These are phyloP conservation scores for Limnephilus auricula DNA, from an alignment of 2,888 invertebrate genomes.

Conservation along the genomic window DNA sequence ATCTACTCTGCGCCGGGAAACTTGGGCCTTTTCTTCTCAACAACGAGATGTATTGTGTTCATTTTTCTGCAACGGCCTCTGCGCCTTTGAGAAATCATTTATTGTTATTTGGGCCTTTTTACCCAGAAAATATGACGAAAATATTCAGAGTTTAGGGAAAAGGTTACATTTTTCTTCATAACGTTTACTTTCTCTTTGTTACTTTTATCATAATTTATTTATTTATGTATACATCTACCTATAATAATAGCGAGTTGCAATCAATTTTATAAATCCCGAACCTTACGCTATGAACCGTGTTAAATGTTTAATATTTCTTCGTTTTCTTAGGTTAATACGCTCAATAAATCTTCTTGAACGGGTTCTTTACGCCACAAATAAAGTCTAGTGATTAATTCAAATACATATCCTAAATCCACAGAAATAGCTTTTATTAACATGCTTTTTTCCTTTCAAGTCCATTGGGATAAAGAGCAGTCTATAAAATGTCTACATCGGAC, in stretches of 20 bases:
- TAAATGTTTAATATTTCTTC: background rate
- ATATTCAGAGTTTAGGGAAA: background rate
- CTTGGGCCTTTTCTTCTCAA: slow-evolving; percentile 14
- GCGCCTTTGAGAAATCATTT: background rate
- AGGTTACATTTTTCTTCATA: background rate
- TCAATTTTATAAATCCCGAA: background rate
- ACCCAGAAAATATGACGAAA: background rate
- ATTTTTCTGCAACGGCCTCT: slow-evolving; percentile 53
- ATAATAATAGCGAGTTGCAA: background rate
- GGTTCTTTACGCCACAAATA: background rate
- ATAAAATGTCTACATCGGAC: slow-evolving; percentile 19
- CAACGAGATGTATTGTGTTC: slow-evolving; percentile 52
- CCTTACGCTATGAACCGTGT: background rate
- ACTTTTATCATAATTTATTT: no score
- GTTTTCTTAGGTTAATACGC: background rate
- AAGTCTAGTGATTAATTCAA: background rate
- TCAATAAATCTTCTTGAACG: background rate
- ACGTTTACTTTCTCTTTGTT: background rate
- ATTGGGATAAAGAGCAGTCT: background rate
- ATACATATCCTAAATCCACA: background rate
- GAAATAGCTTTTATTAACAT: background rate
- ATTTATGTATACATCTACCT: background rate
- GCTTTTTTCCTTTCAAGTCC: background rate
- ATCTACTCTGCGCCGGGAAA: slow-evolving; percentile 37
- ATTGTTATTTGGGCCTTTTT: background rate